Evolutionary conservation across 2,797 vertebrate species (phyloP), one percentile per base, ranked within the genome.

Genomic region (Pempheris klunzingeri): DNA sequence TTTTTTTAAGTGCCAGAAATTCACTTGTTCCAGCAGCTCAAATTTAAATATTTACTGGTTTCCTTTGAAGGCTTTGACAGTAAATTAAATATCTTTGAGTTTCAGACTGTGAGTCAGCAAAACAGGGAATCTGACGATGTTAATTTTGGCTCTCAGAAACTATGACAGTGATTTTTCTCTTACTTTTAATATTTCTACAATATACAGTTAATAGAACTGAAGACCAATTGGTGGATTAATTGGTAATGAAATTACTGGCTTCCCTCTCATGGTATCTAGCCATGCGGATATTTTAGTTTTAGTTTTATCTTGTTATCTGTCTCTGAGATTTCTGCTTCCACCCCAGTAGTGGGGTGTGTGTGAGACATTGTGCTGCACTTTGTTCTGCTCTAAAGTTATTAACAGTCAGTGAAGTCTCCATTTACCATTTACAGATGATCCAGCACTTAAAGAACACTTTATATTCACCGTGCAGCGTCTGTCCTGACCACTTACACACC

Each of bases 401-500:
- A n/a, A n/a, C n/a, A n/a, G n/a, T n/a, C n/a, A n/a, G n/a, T n/a
- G n/a, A 22, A 46, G 46, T 32, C n/a, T 8, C 14, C 44, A 20
- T 22, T 47, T 47, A 28, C 4, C 14, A 61, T 32, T 46, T 38
- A 22, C 14, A 66, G 59, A 58, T 14, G 11, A 73, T 39, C 6
- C 30, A 32, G 30, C 26, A 53, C 28, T 53, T 44, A 18, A 18
- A 44, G 26, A 32, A 32, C 30, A 32, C 30, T 32, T 32, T 32
- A 32, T 6, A 32, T 32, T 32, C 55, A 28, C 55, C 60, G 44
- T 14, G 30, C 46, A 43, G 69, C 20, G 38, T 61, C 58, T 60
- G 55, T 71, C 68, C 61, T 52, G 20, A 22, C 36, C 57, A 50
- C 59, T 36, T 52, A 41, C 50, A 55, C 12, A 2, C 24, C 52